These are phyloP conservation scores for Drosophila suboccidentalis DNA, from an alignment of 2,888 invertebrate genomes.

Conservation along the genomic window DNA sequence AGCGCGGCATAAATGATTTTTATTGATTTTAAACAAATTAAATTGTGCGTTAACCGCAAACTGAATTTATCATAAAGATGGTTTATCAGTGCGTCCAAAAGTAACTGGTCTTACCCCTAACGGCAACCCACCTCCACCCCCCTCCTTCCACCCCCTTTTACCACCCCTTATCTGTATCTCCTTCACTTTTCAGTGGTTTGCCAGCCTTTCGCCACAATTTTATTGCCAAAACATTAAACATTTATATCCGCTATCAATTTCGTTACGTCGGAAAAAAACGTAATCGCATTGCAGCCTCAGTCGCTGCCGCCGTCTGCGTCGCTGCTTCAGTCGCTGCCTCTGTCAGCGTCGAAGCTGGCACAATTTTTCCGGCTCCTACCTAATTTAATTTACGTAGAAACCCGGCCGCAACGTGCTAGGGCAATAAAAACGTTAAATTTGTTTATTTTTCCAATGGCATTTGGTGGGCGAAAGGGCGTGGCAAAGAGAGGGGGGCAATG, in stretches of 20 bases:
- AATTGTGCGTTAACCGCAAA: constrained; percentile 79
- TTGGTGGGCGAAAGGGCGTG: not conserved
- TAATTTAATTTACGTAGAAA: constrained; percentile 79
- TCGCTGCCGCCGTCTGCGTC: not conserved
- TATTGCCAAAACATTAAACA: constrained; percentile 81
- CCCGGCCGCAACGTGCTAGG: constrained; percentile 70
- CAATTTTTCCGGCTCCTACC: constrained; percentile 69
- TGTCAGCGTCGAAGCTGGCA: constrained; percentile 7
- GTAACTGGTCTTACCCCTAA: constrained; percentile 11
- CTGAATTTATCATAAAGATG: constrained; percentile 79
- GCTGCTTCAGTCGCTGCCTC: not conserved
- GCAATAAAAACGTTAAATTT: constrained; percentile 81
- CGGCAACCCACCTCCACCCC: not conserved
- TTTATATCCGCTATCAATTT: constrained; percentile 81
- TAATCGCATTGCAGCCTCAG: constrained; percentile 71
- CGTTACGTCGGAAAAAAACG: constrained; percentile 67
- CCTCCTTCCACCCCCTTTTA: not conserved
- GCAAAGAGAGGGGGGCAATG: not conserved
- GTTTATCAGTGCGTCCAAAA: constrained; percentile 63
- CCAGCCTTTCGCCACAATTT: constrained; percentile 67
- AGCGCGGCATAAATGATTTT: constrained; percentile 63
- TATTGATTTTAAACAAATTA: constrained; percentile 80
- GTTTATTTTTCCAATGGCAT: constrained; percentile 69
- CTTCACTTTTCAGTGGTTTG: constrained; percentile 33
- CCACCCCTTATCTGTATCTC: not conserved